Evolutionary conservation across 2,888 invertebrate genomes (phyloP), one percentile per base, ranked within the genome.

Genomic region (Graphium colonna): DNA sequence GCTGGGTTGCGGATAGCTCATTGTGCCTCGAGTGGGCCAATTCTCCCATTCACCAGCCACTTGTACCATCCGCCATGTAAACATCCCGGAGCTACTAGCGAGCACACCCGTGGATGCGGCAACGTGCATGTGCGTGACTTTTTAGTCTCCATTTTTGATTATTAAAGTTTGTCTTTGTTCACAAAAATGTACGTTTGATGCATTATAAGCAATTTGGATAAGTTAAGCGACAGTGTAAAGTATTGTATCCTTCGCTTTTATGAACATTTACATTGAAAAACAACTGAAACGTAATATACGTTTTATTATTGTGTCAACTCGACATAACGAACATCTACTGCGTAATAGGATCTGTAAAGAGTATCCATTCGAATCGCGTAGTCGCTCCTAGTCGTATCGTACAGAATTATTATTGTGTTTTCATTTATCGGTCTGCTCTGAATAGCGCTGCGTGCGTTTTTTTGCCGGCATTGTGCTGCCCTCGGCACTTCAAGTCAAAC

Each of bases 21-120:
- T 88, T 87, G 84, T 85, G 71, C 59, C 60, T 82, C 70, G 60
- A 88, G 88, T 84, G 79, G 88, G 82, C 88, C 86, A 88, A 88
- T 88, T 86, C 85, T 79, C 77, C 79, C 77, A 87, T 88, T 83
- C 73, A 87, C 64, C 69, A 64, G 64, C 61, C 75, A 77, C 82
- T 83, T 77, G 76, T 70, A 66, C 85, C 82, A 82, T 83, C 77
- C 79, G 76, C 68, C 79, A 69, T 74, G 83, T 88, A 88, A 87
- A 87, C 86, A 88, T 66, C 61, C 16, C 12, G 13, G 68, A 72
- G 62, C 39, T 60, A 17, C 26, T 52, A 56, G 46, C 13, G 41
- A 43, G 26, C 47, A 33, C 39, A 38, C 21, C 40, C 21, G 13
- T 73, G 73, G 80, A 83, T 73, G 57, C 50, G 84, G 75, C 42